Evolutionary conservation across 2,113 vertebrate genomes (phyloP).

Genomic region (Vulpes ferrilata): DNA sequence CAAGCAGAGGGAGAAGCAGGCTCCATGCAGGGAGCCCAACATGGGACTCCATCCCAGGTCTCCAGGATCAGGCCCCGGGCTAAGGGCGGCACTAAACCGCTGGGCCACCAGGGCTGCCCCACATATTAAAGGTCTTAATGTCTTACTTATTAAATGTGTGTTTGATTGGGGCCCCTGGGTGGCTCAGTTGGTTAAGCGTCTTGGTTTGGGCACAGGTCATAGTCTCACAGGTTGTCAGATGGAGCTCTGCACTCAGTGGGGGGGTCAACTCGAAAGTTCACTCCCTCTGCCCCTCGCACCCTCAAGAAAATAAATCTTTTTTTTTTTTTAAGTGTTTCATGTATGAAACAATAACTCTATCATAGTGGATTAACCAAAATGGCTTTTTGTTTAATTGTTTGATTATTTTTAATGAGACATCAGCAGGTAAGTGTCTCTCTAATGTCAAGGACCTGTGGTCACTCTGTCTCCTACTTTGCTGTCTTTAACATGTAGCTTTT

Average conservation of each 20-base stretch:
- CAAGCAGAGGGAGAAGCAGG: background rate
- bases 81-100: rapidly evolving
- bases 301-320: background rate
- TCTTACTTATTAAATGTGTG: background rate
- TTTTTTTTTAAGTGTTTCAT: background rate
- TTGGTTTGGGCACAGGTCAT: background rate
- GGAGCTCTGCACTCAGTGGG: background rate
- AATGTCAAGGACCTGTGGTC: background rate
- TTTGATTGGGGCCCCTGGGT: background rate
- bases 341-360: background rate
- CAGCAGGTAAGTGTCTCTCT: background rate
- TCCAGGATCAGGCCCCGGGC: background rate
- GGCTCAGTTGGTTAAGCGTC: background rate
- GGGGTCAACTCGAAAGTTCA: background rate
- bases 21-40: background rate
- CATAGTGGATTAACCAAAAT: background rate
- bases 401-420: background rate
- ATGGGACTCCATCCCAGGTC: background rate
- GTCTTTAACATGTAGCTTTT: background rate
- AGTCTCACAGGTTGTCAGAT: background rate
- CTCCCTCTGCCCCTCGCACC: background rate
- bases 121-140: background rate
- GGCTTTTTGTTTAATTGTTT: background rate
- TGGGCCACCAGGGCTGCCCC: too few species aligned
- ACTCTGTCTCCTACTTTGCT: background rate